Evolutionary conservation across 2,797 vertebrate genomes (phyloP), one percentile per base, ranked within the genome.

Genomic region (Chrosomus eos): DNA sequence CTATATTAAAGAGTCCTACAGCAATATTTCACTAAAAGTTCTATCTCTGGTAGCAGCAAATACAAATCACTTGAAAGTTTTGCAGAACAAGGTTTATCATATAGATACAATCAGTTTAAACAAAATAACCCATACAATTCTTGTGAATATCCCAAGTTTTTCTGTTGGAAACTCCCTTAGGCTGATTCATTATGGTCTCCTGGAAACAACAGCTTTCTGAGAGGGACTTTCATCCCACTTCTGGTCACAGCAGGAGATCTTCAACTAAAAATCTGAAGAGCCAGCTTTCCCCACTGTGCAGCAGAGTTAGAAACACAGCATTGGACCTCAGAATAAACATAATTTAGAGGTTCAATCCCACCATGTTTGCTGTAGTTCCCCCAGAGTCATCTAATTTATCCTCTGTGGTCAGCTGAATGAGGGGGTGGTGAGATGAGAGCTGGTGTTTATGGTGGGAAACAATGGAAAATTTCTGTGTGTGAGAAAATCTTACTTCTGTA

Each of bases 321-420:
- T 1, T 68, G 72, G 36, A 78, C n/a, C 51, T 72, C 28, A 71
- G 53, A 80, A 62, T 79, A 72, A 85, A 85, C 55, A 85, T 71
- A n/a, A 85, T 85, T 85, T 62, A 70, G 38, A 78, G 74, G 82
- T 28, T 84, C 36, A 71, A 67, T 67, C 51, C 53, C 53, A 79
- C 26, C 64, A 79, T 78, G 75, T 84, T 84, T 72, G 75, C 82
- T 48, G 51, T 71, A 84, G 82, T 58, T 79, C 67, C 75, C 82
- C 66, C 26, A 19, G 82, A 62, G 82, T 38, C 60, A 7, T 55
- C 53, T 72, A 40, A 86, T 83, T 83, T 53, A 71, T 62, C 67
- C 58, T 82, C 55, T 79, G 81, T 77, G 80, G 73, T 86, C 38
- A 4, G 36, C 51, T 31, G 55, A 82, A 33, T 6, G 40, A 78